Conservation (phyloP, 2,797 vertebrate species). For the Rhynchotus rufescens region DNA sequence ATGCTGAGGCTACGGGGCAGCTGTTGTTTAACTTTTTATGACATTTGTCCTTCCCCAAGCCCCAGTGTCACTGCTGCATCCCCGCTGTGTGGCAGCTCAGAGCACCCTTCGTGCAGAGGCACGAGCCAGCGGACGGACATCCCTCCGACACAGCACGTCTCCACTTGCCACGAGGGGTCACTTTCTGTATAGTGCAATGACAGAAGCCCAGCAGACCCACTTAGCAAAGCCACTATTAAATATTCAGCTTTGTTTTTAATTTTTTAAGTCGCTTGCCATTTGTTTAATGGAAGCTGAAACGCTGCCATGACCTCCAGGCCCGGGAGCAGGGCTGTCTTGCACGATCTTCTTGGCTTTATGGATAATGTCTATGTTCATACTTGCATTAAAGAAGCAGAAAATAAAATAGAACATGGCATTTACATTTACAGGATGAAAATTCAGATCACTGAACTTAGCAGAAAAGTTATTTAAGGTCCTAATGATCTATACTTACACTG, state of each 20-base stretch:
- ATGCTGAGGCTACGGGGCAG: too few relatives aligned
- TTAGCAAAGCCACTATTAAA: constrained; percentile 66
- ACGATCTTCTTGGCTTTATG: constrained; percentile 58
- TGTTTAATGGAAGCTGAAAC: constrained; percentile 76
- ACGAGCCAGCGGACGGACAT: neutral
- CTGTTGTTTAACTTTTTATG: neutral
- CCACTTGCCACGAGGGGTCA: constrained; percentile 20
- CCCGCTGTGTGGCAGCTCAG: too few relatives aligned
- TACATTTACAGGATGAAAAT: constrained; percentile 67
- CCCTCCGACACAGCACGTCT: neutral
- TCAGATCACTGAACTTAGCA: constrained; percentile 46
- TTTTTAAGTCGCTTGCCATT: constrained; percentile 74
- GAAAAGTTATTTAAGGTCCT: constrained; percentile 35
- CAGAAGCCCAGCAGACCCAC: neutral
- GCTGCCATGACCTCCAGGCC: constrained; percentile 56
- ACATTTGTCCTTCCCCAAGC: too few relatives aligned
- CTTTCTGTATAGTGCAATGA: constrained; percentile 31
- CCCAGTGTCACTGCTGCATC: neutral
- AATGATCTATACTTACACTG: constrained; percentile 15
- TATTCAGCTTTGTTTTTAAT: constrained; percentile 74
- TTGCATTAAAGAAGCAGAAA: constrained; percentile 46
- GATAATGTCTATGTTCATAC: constrained; percentile 68
- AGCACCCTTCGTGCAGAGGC: too few relatives aligned
- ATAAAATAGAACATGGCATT: constrained; percentile 69
- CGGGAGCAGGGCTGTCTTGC: neutral